Percentiles rank a stretch among this genome's conserved stretches.
These are phyloP conservation scores for Pangasius macronema DNA, from an alignment of 2,797 vertebrate species.

Conservation along the genomic window DNA sequence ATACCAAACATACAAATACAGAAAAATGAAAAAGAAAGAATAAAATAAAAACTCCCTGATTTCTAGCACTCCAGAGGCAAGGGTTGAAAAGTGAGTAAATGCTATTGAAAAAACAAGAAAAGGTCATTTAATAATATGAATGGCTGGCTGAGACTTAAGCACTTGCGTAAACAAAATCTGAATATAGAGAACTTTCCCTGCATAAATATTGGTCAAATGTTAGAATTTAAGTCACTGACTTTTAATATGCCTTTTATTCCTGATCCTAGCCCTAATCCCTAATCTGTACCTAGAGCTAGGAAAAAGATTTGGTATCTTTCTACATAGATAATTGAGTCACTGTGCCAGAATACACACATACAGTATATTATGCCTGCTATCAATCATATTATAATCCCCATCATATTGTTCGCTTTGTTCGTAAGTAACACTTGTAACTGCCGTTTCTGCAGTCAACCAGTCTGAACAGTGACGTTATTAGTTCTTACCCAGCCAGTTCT, in stretches of 20 bases:
- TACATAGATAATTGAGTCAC: not conserved
- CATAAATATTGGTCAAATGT: not conserved
- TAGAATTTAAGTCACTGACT: not conserved
- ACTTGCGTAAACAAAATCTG: not conserved
- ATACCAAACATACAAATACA: not conserved
- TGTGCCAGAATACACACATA: not conserved
- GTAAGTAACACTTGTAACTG: not conserved
- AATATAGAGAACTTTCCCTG: not conserved
- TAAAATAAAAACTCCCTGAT: not conserved
- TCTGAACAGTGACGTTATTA: constrained; percentile 52
- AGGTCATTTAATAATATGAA: not conserved
- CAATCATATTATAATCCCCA: not conserved
- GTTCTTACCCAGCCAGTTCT: constrained; percentile 58
- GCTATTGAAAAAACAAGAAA: not conserved
- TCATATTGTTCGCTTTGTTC: not conserved
- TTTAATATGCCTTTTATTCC: not conserved
- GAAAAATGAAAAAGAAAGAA: not conserved
- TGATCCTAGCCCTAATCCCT: not conserved
- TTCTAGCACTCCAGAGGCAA: not conserved
- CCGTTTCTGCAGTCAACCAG: not conserved
- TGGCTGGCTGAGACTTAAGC: not conserved
- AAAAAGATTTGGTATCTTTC: not conserved
- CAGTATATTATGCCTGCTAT: not conserved
- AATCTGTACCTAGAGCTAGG: not conserved
- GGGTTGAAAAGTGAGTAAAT: not conserved